Evolutionary conservation across 2,797 vertebrate genomes (phyloP), one percentile per base, ranked within the genome.

Genomic region (Scyliorhinus canicula): DNA sequence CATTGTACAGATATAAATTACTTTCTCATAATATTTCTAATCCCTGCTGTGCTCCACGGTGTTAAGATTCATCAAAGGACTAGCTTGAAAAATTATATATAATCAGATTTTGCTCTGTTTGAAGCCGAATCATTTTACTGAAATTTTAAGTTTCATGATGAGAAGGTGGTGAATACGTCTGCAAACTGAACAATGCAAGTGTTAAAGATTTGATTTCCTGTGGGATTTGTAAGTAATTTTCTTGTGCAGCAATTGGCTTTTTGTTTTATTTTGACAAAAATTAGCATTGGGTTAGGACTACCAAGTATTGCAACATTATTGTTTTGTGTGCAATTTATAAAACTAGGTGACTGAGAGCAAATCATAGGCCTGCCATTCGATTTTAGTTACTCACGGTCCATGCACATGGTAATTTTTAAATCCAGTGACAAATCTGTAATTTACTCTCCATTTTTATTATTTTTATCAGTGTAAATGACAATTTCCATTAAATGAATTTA

Each of bases 401-500:
- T 88, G 50, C 85, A 57, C 31, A 35, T 11, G 12, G 14, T 35
- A 35, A 6, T 40, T 90, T 63, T 60, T 7, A 90, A 47, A 63
- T 90, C 57, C 55, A 57, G 35, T 60, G 55, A 31, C 14, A 90
- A 90, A 60, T 90, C 35, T 90, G 86, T 90, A 28, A 86, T 86
- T 86, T 90, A 60, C n/a, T 63, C 35, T 90, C 35, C 19, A 4
- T n/a, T 63, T 90, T 60, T 24, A 60, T 90, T 90, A 55, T 35
- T 60, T 31, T 55, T 16, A 9, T 90, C 55, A 60, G 19, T 90
- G 16, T n/a, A 40, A 90, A 60, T 57, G 63, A 63, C 26, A 65
- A 69, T 93, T 93, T 69, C 4, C 44, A 71, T 93, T 93, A 69
- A 93, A 69, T 50, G 63, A 50, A 93, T 50, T 67, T 31, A 93